Percentiles rank a stretch among this genome's conserved stretches.
Conservation (phyloP, 92 coral and sea anemone genomes). For the Epizoanthus stellaris region DNA sequence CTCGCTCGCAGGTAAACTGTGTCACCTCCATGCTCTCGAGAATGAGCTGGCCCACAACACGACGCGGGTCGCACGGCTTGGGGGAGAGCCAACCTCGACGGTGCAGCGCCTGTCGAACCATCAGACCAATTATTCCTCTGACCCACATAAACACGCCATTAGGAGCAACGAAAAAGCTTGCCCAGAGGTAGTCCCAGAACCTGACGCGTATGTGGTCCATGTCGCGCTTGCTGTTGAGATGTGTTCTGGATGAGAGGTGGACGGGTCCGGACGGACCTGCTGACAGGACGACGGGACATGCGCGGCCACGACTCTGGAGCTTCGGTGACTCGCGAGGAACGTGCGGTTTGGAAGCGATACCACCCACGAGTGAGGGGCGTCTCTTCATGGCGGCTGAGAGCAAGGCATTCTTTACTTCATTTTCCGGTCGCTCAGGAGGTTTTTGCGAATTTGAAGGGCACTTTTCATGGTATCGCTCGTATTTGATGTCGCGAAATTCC, state of each 20-base stretch:
- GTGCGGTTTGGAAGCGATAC: not conserved
- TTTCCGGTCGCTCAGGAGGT: not conserved
- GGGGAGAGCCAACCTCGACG: slow-evolving; percentile 14
- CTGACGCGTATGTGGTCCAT: slow-evolving; percentile 11
- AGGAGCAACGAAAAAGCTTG: not conserved
- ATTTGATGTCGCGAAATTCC: not conserved
- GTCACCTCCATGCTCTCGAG: slow-evolving; percentile 20
- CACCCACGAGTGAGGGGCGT: not conserved
- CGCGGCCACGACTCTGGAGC: not conserved
- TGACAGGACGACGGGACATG: not conserved
- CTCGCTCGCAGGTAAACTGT: not conserved
- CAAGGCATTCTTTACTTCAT: not conserved
- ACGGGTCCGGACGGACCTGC: not conserved
- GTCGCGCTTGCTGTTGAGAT: not conserved
- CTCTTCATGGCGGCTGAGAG: not conserved
- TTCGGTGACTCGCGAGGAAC: not conserved
- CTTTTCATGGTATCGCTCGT: slow-evolving; percentile 3
- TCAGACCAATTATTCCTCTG: not conserved
- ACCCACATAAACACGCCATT: slow-evolving; percentile 14
- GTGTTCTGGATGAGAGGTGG: not conserved
- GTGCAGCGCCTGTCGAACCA: slow-evolving; percentile 10
- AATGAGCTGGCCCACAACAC: not conserved
- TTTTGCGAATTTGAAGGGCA: slow-evolving; percentile 26
- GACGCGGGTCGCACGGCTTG: slow-evolving; percentile 18
- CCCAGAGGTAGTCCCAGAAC: slow-evolving; percentile 14